Conservation (phyloP, 2,888 invertebrate genomes). For the Xestoiulus laeticollis region DNA sequence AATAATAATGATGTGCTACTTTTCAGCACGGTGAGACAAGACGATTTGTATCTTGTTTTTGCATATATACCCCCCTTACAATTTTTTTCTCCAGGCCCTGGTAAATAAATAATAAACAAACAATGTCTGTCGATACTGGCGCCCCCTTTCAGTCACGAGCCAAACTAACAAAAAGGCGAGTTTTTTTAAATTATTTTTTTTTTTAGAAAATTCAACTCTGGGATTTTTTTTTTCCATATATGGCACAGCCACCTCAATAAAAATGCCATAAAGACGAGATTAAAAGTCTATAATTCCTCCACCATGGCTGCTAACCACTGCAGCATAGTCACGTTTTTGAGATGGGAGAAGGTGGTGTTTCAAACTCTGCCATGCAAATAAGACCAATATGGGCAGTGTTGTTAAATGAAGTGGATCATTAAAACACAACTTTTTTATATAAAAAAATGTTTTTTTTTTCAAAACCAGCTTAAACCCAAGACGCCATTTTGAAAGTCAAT, state of each 20-base stretch:
- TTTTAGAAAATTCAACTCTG: not conserved
- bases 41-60: slow-evolving; percentile 20
- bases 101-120: slow-evolving; percentile 8
- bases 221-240: no score
- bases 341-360: no score
- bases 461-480: no score
- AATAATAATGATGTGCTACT: slow-evolving; percentile 36
- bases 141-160: slow-evolving; percentile 2
- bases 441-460: no score
- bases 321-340: not conserved
- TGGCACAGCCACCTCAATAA: not conserved
- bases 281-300: not conserved
- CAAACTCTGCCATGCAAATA: no score
- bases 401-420: no score
- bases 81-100: not conserved
- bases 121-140: slow-evolving; percentile 1
- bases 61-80: not conserved
- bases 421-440: not conserved
- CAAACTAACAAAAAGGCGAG: not conserved
- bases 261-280: no score
- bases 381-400: no score
- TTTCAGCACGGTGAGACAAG: slow-evolving; percentile 21
- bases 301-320: not conserved
- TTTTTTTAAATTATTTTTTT: not conserved
- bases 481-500: not conserved